Conservation (phyloP, 2,888 invertebrate species). For the Lasioglossum marginatum region DNA sequence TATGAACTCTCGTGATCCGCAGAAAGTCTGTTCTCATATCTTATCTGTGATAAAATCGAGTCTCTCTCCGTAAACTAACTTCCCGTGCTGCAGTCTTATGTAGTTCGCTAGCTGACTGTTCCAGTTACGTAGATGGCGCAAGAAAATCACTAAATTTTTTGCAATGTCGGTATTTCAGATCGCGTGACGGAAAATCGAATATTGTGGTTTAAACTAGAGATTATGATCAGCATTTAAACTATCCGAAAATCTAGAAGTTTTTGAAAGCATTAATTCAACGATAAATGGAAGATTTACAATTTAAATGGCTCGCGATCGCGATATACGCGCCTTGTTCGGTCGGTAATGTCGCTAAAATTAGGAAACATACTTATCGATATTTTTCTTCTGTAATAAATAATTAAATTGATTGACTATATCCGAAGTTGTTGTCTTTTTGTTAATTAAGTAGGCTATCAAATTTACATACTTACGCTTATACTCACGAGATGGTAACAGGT, state of each 20-base stretch:
- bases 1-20: background rate
- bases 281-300: background rate
- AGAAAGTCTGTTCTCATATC: background rate
- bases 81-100: background rate
- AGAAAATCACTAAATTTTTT: background rate
- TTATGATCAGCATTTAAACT: no score
- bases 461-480: slow-evolving; percentile 44
- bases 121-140: background rate
- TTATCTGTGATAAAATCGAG: background rate
- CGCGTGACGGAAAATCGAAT: background rate
- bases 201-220: no score
- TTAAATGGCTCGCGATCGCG: background rate
- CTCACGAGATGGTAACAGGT: slow-evolving; percentile 13
- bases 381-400: background rate
- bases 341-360: slow-evolving; percentile 1
- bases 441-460: background rate
- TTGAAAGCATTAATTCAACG: background rate
- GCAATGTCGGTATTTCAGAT: slow-evolving; percentile 4
- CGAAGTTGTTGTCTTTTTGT: background rate
- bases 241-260: background rate
- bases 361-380: background rate
- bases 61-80: background rate
- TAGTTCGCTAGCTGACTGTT: background rate
- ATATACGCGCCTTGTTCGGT: background rate
- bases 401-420: background rate